Conservation (phyloP, 2,888 invertebrate species). For the Acheta domesticus region DNA sequence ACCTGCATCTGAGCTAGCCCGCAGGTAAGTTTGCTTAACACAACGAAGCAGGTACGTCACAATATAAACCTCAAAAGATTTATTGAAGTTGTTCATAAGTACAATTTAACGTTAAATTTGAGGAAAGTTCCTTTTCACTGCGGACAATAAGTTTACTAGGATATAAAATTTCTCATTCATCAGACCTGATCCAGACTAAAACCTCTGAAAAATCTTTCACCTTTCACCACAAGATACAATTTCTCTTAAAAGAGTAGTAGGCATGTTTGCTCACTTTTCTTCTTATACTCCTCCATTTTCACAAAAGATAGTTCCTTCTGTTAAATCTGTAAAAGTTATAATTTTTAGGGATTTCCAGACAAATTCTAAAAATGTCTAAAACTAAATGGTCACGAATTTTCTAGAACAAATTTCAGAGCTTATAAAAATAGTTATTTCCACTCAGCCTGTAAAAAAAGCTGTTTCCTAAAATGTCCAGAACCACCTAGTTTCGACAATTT, state of each 20-base stretch:
- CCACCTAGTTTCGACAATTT: too few relatives aligned
- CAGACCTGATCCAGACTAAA: constrained; percentile 18
- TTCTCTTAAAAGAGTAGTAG: not conserved
- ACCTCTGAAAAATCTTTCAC: not conserved
- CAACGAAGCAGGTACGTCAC: constrained; percentile 32
- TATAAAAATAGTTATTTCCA: too few relatives aligned
- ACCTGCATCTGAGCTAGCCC: too few relatives aligned
- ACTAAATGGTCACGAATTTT: too few relatives aligned
- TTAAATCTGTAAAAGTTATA: too few relatives aligned
- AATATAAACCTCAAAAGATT: constrained; percentile 26
- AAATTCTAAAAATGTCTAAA: too few relatives aligned
- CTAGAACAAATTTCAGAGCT: too few relatives aligned
- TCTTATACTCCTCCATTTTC: constrained; percentile 22
- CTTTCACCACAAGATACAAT: not conserved
- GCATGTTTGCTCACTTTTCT: constrained; percentile 23
- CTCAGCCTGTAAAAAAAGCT: too few relatives aligned
- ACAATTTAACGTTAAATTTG: not conserved
- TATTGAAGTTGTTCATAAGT: constrained; percentile 21
- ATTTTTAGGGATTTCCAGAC: too few relatives aligned
- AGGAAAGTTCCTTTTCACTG: not conserved
- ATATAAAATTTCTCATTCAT: not conserved
- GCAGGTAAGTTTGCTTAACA: too few relatives aligned
- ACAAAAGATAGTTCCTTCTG: not conserved
- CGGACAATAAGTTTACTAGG: not conserved
- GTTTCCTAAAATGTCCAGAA: too few relatives aligned